A percentile compares a stretch with the other conserved stretches of the same genome.
These are phyloP conservation scores for Catalaphyllia jardinei DNA, from an alignment of 64 coral and sea anemone species.

Conservation along the genomic window DNA sequence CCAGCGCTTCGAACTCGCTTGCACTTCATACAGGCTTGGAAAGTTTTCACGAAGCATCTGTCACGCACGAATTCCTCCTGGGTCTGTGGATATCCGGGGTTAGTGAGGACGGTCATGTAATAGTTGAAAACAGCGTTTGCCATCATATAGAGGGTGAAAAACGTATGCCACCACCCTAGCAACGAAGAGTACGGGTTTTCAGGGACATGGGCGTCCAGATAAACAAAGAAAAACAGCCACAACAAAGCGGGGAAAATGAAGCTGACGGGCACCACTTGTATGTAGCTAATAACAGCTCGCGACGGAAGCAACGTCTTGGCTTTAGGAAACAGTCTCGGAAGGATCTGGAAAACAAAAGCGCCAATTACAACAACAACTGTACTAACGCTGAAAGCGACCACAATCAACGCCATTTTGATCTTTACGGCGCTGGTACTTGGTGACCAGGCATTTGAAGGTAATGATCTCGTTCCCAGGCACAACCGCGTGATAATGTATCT, in stretches of 20 bases:
- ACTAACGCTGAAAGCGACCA: neutral
- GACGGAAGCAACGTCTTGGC: constrained; percentile 69
- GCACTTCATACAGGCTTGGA: constrained; percentile 85
- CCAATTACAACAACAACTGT: constrained; percentile 67
- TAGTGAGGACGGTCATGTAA: constrained; percentile 64
- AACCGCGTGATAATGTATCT: neutral
- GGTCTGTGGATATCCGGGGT: constrained; percentile 77
- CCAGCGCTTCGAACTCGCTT: constrained; percentile 76
- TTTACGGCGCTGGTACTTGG: neutral
- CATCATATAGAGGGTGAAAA: constrained; percentile 64
- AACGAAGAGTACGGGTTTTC: constrained; percentile 67
- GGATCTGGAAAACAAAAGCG: constrained; percentile 76
- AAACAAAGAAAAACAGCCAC: constrained; percentile 61
- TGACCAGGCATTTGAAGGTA: neutral
- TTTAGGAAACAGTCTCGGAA: constrained; percentile 83
- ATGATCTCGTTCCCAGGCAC: constrained; percentile 3
- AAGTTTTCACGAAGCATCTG: constrained; percentile 77
- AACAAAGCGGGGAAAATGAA: constrained; percentile 69
- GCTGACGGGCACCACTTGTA: constrained; percentile 78
- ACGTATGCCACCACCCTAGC: constrained; percentile 71
- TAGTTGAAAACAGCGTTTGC: constrained; percentile 63
- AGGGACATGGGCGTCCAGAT: constrained; percentile 58
- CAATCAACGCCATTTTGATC: constrained; percentile 22
- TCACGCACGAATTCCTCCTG: constrained; percentile 75
- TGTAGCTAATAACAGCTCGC: constrained; percentile 74